Conservation (phyloP, 30 jellyfish, hydroid and myxozoan species). For the Nemopilema nomurai region DNA sequence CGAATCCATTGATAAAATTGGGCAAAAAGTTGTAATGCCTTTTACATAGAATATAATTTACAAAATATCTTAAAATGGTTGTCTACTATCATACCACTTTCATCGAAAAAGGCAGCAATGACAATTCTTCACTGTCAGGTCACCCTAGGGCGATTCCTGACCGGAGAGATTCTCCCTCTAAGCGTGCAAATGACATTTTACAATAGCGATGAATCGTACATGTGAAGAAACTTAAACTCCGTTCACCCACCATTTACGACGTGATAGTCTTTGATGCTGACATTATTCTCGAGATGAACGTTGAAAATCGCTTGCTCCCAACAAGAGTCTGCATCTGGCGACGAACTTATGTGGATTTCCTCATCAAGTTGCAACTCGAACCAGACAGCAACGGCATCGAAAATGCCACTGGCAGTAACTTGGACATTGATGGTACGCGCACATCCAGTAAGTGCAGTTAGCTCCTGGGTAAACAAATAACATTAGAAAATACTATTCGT, state of each 20-base stretch:
- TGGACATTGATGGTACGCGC: constrained; percentile 10
- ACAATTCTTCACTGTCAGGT: too few species aligned
- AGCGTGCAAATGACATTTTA: too few species aligned
- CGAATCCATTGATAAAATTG: too few species aligned
- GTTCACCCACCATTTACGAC: neutral
- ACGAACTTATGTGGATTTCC: constrained; percentile 17
- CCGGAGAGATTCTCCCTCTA: too few species aligned
- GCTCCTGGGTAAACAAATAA: constrained; percentile 1
- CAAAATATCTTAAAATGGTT: too few species aligned
- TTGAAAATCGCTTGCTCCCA: constrained; percentile 93
- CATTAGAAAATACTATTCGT: too few species aligned
- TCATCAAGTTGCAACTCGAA: constrained; percentile 74
- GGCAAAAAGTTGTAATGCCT: too few species aligned
- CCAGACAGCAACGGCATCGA: constrained; percentile 77
- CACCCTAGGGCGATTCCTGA: too few species aligned
- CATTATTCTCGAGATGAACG: neutral
- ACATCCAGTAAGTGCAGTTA: neutral
- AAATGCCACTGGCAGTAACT: constrained; percentile 32
- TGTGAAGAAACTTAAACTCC: neutral
- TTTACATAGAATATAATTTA: too few species aligned
- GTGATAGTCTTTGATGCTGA: neutral
- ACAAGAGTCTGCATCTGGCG: constrained; percentile 75
- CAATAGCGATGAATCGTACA: neutral
- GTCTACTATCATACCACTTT: too few species aligned
- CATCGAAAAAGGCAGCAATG: too few species aligned